phyloP scores from a whole-genome alignment of 2,113 vertebrate species.

The Rallus limicola region DNA sequence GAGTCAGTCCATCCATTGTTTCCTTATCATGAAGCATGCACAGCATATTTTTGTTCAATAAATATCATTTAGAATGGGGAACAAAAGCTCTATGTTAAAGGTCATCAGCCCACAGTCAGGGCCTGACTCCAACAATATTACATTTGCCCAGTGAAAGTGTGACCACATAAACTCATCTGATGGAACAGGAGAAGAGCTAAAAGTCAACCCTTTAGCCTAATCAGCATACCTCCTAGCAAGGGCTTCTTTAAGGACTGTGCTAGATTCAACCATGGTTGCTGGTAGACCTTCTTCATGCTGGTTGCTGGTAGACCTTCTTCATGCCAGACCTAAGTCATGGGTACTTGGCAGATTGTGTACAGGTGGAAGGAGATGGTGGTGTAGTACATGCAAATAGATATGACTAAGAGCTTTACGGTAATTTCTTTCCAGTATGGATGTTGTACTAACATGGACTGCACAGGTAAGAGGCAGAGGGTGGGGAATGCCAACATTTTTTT shows the following conservation, averaged over 20 bases:
- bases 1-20: constrained; percentile 65
- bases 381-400: accelerated
- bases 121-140: neutral
- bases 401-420: neutral
- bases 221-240: neutral
- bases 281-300: neutral
- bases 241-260: neutral
- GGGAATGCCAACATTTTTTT: neutral
- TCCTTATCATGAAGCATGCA: constrained; percentile 19
- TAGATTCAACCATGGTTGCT: neutral
- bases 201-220: neutral
- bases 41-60: constrained; percentile 59
- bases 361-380: neutral
- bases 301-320: neutral
- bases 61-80: constrained; percentile 35
- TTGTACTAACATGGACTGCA: neutral
- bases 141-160: neutral
- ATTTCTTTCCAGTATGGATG: neutral
- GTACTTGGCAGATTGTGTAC: neutral
- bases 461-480: neutral
- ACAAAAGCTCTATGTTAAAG: constrained; percentile 25
- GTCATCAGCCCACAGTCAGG: neutral
- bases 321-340: neutral
- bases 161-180: neutral
- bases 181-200: neutral